A percentile compares a stretch with the other conserved stretches of the same genome.
These are phyloP conservation scores for Philereme vetulata DNA, from an alignment of 2,888 invertebrate species.

Conservation along the genomic window DNA sequence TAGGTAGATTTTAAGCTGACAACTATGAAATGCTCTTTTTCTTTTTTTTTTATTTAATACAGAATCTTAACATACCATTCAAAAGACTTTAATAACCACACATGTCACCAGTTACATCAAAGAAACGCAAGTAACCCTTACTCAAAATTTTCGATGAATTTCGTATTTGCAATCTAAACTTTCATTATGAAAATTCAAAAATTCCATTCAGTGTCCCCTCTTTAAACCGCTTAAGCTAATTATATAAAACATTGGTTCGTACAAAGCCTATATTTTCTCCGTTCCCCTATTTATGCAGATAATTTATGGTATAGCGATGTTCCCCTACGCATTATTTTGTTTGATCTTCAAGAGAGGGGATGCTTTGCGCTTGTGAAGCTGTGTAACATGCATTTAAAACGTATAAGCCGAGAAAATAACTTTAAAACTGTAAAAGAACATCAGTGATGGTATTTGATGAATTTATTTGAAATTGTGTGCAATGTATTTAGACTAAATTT, in stretches of 20 bases:
- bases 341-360: slow-evolving; percentile 71
- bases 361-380: slow-evolving; percentile 29
- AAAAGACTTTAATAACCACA: slow-evolving; percentile 68
- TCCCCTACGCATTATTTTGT: slow-evolving; percentile 74
- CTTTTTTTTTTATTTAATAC: slow-evolving; percentile 5
- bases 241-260: slow-evolving; percentile 71
- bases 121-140: slow-evolving; percentile 55
- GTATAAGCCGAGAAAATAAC: slow-evolving; percentile 7
- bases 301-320: slow-evolving; percentile 62
- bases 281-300: slow-evolving; percentile 67
- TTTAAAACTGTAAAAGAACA: too few species aligned
- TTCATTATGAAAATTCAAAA: slow-evolving; percentile 71
- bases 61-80: slow-evolving; percentile 42
- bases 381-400: slow-evolving; percentile 26
- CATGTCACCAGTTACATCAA: slow-evolving; percentile 65
- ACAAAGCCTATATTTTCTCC: slow-evolving; percentile 59
- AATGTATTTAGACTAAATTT: too few species aligned
- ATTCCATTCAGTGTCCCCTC: slow-evolving; percentile 61
- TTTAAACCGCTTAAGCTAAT: slow-evolving; percentile 81
- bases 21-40: too few species aligned
- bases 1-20: too few species aligned
- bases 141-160: slow-evolving; percentile 68
- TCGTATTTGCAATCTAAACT: slow-evolving; percentile 78
- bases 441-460: too few species aligned
- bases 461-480: too few species aligned